Conservation (phyloP, 2,888 invertebrate genomes). For the Oscheius onirici region DNA sequence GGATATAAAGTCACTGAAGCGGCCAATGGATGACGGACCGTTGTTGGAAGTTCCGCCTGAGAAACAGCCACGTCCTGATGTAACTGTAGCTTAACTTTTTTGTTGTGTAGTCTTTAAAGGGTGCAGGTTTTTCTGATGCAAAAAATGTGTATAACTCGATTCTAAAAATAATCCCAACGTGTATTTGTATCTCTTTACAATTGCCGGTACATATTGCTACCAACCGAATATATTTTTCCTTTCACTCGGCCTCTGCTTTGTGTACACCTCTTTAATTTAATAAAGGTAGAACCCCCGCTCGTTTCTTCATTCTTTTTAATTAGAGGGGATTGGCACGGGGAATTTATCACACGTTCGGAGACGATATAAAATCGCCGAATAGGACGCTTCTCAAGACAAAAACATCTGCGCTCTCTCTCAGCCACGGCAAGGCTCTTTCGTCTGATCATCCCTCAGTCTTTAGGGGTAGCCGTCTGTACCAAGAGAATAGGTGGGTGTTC, state of each 20-base stretch:
- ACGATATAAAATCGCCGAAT: slow-evolving; percentile 15
- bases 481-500: background rate
- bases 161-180: background rate
- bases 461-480: background rate
- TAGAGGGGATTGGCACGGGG: slow-evolving; percentile 1
- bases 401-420: slow-evolving; percentile 4
- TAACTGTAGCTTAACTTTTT: slow-evolving; percentile 3
- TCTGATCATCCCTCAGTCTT: background rate
- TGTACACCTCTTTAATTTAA: background rate
- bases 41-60: background rate
- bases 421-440: background rate
- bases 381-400: slow-evolving; percentile 18
- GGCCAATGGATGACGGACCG: background rate
- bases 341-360: slow-evolving; percentile 4
- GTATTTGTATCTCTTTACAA: background rate
- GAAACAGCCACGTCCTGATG: slow-evolving; percentile 14
- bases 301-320: background rate
- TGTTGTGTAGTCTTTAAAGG: background rate
- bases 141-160: background rate
- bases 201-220: too few species aligned
- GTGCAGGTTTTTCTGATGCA: background rate
- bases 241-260: background rate
- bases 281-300: too few species aligned
- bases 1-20: slow-evolving; percentile 6
- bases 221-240: background rate